A percentile compares a stretch with the other conserved stretches of the same genome.
Conservation (phyloP, 2,888 invertebrate genomes). For the Dione vanillae region DNA sequence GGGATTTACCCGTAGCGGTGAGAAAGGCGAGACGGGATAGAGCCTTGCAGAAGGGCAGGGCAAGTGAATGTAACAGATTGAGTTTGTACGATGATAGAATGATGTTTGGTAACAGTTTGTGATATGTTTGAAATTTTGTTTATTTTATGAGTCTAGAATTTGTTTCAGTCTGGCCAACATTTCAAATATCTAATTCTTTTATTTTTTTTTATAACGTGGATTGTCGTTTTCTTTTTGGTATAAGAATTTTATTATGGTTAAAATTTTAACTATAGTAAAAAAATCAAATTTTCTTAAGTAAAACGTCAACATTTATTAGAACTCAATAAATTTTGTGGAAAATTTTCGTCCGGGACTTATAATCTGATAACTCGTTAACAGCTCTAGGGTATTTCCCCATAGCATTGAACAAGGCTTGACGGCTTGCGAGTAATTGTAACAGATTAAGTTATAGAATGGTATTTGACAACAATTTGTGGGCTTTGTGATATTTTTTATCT, state of each 20-base stretch:
- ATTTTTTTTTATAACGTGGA: no score
- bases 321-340: constrained; percentile 89
- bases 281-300: constrained; percentile 48
- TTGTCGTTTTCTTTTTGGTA: no score
- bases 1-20: constrained; percentile 91
- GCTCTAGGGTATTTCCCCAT: constrained; percentile 93
- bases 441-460: constrained; percentile 94
- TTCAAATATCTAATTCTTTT: no score
- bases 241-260: no score
- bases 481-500: constrained; percentile 49
- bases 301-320: constrained; percentile 89
- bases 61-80: constrained; percentile 86
- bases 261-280: no score
- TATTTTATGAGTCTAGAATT: no score
- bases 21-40: constrained; percentile 87
- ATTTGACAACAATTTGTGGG: constrained; percentile 84
- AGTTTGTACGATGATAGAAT: constrained; percentile 95
- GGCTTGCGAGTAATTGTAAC: constrained; percentile 83
- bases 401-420: constrained; percentile 88
- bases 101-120: constrained; percentile 87
- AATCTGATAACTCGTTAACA: constrained; percentile 87
- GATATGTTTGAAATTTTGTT: no score
- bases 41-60: constrained; percentile 79
- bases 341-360: constrained; percentile 88
- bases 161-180: no score